phyloP scores from a whole-genome alignment of 2,113 vertebrate genomes.

The Tragulus kanchil region DNA sequence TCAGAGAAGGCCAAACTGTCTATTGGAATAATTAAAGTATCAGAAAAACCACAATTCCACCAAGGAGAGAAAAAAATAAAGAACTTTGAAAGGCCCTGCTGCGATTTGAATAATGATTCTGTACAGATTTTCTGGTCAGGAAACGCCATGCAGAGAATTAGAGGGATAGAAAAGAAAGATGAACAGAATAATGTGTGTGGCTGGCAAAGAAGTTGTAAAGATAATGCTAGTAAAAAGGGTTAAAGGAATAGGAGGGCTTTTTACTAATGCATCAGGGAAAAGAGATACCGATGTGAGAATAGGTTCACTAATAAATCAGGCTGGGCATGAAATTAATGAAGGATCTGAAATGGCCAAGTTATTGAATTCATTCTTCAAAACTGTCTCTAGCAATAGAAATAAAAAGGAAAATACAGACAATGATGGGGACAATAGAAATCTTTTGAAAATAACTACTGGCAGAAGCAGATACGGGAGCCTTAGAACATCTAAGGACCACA shows the following conservation, averaged over 20 bases:
- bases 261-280: not conserved
- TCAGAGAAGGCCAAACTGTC: not conserved
- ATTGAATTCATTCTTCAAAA: conserved; percentile 71
- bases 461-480: not conserved
- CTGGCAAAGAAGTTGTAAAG: not conserved
- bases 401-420: not conserved
- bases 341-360: conserved; percentile 34
- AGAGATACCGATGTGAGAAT: not conserved
- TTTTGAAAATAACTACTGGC: not conserved
- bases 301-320: conserved; percentile 11
- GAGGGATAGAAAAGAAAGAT: not conserved
- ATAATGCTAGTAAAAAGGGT: not conserved
- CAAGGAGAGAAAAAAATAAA: not conserved
- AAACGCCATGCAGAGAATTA: not conserved
- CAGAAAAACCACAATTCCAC: not conserved
- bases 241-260: not conserved
- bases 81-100: not conserved
- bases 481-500: not conserved
- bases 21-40: not conserved
- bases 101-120: not conserved
- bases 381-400: not conserved
- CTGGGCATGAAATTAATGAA: not conserved
- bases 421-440: not conserved
- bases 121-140: not conserved
- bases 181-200: not conserved